Evolutionary conservation across 2,797 vertebrate species (phyloP).

Genomic region (Karalla daura): DNA sequence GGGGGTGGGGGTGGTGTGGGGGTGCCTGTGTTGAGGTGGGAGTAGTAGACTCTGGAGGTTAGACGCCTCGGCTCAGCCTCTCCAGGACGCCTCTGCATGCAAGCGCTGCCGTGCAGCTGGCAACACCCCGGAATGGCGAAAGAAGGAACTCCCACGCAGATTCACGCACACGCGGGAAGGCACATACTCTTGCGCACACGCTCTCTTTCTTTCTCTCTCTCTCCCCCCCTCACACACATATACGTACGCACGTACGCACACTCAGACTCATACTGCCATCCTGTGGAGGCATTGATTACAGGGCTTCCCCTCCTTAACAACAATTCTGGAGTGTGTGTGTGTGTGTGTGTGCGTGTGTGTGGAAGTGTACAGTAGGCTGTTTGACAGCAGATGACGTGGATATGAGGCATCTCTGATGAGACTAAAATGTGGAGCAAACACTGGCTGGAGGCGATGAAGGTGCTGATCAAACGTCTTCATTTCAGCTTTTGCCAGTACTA

Average conservation of each 20-base stretch:
- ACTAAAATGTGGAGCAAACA: background rate
- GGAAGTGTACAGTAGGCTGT: conserved; percentile 25
- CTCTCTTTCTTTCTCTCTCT: background rate
- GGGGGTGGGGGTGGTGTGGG: too few relatives aligned
- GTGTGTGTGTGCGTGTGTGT: conserved; percentile 27
- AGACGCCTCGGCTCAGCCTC: conserved; percentile 51
- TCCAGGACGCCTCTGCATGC: conserved; percentile 71
- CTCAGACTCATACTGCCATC: conserved; percentile 83
- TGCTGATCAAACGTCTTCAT: background rate
- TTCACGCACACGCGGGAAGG: conserved; percentile 45
- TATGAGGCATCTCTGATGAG: background rate
- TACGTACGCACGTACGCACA: conserved; percentile 5
- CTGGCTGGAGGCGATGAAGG: background rate
- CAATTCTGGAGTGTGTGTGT: conserved; percentile 23
- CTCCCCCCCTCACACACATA: background rate
- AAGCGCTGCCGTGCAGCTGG: conserved; percentile 62
- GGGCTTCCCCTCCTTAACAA: conserved; percentile 67
- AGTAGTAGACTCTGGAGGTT: conserved; percentile 38
- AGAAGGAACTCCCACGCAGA: conserved; percentile 85
- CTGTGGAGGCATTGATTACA: conserved; percentile 78
- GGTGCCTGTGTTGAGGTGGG: background rate
- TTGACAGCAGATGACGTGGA: conserved; percentile 42
- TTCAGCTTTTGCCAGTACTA: too few relatives aligned
- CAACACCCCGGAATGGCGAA: conserved; percentile 86
- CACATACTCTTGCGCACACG: conserved; percentile 1